Percentiles rank a stretch among this genome's conserved stretches.
Conservation (phyloP, 2,113 vertebrate species). For the Bubo blakistoni region DNA sequence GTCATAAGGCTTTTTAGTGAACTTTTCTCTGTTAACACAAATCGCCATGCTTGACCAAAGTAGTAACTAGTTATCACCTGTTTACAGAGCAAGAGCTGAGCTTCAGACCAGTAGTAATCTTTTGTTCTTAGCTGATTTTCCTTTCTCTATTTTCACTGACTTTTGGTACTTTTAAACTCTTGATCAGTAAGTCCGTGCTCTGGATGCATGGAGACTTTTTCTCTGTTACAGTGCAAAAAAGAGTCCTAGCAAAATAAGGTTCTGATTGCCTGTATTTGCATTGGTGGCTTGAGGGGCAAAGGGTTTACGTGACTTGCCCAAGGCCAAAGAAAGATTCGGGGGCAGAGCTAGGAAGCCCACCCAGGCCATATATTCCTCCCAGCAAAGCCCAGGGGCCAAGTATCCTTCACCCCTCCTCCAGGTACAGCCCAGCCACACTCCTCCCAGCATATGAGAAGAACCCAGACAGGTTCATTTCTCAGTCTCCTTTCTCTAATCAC, state of each 20-base stretch:
- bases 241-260: not conserved
- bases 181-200: not conserved
- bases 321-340: not conserved
- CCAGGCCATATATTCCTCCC: not conserved
- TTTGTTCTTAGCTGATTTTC: not conserved
- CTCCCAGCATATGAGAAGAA: not conserved
- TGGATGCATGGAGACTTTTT: not conserved
- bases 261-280: not conserved
- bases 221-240: not conserved
- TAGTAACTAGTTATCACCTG: not conserved
- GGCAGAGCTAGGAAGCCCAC: not conserved
- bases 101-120: not conserved
- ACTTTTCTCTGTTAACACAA: not conserved
- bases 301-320: not conserved
- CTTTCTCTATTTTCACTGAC: not conserved
- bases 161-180: not conserved
- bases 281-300: not conserved
- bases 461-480: not conserved
- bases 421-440: not conserved
- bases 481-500: not conserved
- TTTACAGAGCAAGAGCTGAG: not conserved
- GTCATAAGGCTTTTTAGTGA: not conserved
- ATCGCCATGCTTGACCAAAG: not conserved
- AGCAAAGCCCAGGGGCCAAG: not conserved
- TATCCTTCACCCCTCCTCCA: not conserved